Percentiles rank a stretch among this genome's conserved stretches.
Evolutionary conservation across 2,113 vertebrate genomes (phyloP).

Genomic region (Corythaeola cristata): DNA sequence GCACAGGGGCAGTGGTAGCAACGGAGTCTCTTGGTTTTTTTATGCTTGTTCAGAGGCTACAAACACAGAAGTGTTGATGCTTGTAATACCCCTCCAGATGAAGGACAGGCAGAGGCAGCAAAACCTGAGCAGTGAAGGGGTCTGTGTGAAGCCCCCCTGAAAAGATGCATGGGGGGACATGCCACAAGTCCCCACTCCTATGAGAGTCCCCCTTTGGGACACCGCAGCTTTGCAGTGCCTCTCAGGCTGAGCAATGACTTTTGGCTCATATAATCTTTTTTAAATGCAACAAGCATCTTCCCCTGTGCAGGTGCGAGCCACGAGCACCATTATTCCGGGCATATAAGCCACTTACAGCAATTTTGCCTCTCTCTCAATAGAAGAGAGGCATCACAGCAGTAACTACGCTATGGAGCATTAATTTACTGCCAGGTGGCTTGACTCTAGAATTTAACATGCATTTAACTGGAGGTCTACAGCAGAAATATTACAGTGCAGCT

Average conservation of each 20-base stretch:
- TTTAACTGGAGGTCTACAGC: background rate
- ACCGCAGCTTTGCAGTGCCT: background rate
- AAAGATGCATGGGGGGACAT: rapidly evolving
- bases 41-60: background rate
- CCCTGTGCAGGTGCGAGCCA: background rate
- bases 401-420: background rate
- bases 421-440: slow-evolving; percentile 6
- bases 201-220: background rate
- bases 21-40: background rate
- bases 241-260: background rate
- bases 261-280: background rate
- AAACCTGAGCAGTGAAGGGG: background rate
- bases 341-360: background rate
- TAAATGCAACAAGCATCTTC: slow-evolving; percentile 21
- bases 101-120: background rate
- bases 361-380: background rate
- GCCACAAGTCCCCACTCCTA: background rate
- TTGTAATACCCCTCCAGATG: background rate
- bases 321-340: background rate
- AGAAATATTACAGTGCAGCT: background rate
- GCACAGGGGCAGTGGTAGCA: background rate
- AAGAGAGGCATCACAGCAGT: background rate
- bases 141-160: background rate
- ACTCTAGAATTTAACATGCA: background rate
- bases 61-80: background rate